Percentiles rank a stretch among this genome's conserved stretches.
phyloP scores from a whole-genome alignment of 1,140 invertebrate genomes.

The Hylaeus anthracinus region DNA sequence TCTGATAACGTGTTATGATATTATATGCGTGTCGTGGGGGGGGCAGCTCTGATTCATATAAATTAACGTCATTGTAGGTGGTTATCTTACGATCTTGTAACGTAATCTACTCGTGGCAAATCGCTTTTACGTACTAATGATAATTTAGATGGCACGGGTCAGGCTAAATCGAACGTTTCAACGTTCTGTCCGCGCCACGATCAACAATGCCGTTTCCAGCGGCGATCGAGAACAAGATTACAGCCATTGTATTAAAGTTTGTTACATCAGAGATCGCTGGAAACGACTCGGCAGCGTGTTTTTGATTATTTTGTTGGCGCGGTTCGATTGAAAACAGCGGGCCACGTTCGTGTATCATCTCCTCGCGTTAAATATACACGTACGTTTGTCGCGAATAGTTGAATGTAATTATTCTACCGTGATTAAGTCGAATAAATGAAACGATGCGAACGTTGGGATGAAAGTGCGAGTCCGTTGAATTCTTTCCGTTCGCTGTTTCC shows the following conservation, averaged over 20 bases:
- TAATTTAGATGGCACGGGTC: constrained; percentile 36
- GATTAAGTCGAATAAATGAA: background rate
- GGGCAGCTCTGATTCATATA: constrained; percentile 31
- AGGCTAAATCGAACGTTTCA: background rate
- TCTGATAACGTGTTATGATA: constrained; percentile 50
- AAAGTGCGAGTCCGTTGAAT: no score
- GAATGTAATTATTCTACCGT: background rate
- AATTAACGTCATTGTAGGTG: constrained; percentile 48
- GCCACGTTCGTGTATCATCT: background rate
- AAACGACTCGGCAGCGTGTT: background rate
- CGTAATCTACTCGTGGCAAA: constrained; percentile 50
- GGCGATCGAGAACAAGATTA: constrained; percentile 25
- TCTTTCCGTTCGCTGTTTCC: no score
- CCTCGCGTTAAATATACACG: background rate
- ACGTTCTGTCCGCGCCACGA: background rate
- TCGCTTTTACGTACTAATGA: constrained; percentile 46
- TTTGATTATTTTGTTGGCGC: constrained; percentile 2
- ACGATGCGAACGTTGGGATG: background rate
- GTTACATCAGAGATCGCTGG: background rate
- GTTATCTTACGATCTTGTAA: constrained; percentile 48
- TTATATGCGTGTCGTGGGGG: constrained; percentile 41
- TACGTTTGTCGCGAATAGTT: background rate
- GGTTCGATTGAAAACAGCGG: background rate
- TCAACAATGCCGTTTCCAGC: constrained; percentile 1
- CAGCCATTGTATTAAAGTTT: constrained; percentile 11